A percentile compares a stretch with the other conserved stretches of the same genome.
Conservation (phyloP, 1,140 invertebrate species). For the Drosophila repletoides region DNA sequence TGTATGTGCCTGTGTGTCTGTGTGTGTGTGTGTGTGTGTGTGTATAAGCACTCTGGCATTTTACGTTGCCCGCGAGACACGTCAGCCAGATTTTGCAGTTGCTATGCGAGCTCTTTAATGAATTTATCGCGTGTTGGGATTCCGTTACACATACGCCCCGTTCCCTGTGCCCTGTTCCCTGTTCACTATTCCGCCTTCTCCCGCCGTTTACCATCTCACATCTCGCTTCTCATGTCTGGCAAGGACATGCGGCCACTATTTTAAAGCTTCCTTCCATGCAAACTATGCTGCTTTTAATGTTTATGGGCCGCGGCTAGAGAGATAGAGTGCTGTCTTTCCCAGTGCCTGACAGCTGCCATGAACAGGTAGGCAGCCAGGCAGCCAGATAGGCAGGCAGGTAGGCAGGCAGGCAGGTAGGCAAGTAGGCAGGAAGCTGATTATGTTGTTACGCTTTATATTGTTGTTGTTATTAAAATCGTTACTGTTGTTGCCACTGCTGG, state of each 20-base stretch:
- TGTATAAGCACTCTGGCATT: conserved; percentile 55
- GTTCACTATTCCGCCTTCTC: not conserved
- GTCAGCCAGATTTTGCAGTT: conserved; percentile 64
- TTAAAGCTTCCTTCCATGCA: conserved; percentile 45
- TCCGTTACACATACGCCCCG: conserved; percentile 72
- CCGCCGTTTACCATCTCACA: no score
- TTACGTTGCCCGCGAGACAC: conserved; percentile 69
- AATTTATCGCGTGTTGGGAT: conserved; percentile 78
- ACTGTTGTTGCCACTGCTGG: conserved; percentile 18
- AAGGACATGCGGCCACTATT: conserved; percentile 58
- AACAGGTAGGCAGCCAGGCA: conserved; percentile 44
- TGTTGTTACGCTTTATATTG: conserved; percentile 24
- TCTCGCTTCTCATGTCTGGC: conserved; percentile 27
- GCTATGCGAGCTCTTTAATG: conserved; percentile 68
- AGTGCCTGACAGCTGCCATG: conserved; percentile 57
- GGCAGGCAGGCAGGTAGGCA: no score
- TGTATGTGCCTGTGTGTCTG: not conserved
- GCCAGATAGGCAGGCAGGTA: no score
- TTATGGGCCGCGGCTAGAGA: conserved; percentile 47
- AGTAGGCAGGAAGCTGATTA: conserved; percentile 33
- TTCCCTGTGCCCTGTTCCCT: conserved; percentile 23
- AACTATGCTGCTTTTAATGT: conserved; percentile 74
- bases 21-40: conserved; percentile 28
- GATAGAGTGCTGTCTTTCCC: conserved; percentile 41
- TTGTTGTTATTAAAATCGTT: conserved; percentile 20